Conservation (phyloP, 35 echinoderm and acorn worm genomes). For the Lytechinus pictus region DNA sequence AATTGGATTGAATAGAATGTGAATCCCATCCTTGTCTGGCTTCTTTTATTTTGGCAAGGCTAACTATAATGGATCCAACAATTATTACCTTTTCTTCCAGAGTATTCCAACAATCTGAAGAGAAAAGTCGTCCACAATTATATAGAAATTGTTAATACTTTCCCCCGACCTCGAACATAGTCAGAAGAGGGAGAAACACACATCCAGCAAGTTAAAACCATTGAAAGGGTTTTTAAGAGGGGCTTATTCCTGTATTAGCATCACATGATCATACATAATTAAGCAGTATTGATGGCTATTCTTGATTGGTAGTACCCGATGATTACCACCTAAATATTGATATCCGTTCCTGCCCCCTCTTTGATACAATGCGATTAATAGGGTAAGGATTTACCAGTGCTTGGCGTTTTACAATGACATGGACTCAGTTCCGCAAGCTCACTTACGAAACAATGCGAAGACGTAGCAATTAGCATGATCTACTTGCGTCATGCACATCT, state of each 20-base stretch:
- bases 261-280: conserved; percentile 19
- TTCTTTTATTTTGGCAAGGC: not conserved
- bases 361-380: not conserved
- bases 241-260: not conserved
- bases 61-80: not conserved
- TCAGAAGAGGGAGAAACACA: not conserved
- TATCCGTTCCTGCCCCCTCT: not conserved
- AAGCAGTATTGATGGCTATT: not conserved
- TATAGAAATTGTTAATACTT: not conserved
- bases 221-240: not conserved
- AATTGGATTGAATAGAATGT: too few relatives aligned
- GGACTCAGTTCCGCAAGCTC: not conserved
- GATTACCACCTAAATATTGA: conserved; percentile 37
- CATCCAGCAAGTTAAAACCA: not conserved
- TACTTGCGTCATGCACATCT: not conserved
- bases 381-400: not conserved
- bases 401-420: not conserved
- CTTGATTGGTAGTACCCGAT: not conserved
- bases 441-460: not conserved
- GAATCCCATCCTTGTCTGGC: not conserved
- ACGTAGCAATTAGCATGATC: not conserved
- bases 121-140: not conserved
- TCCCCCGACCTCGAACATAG: not conserved
- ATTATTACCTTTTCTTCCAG: not conserved
- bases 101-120: not conserved